Conservation (phyloP, 1,140 invertebrate species). For the Anadara kagoshimensis region DNA sequence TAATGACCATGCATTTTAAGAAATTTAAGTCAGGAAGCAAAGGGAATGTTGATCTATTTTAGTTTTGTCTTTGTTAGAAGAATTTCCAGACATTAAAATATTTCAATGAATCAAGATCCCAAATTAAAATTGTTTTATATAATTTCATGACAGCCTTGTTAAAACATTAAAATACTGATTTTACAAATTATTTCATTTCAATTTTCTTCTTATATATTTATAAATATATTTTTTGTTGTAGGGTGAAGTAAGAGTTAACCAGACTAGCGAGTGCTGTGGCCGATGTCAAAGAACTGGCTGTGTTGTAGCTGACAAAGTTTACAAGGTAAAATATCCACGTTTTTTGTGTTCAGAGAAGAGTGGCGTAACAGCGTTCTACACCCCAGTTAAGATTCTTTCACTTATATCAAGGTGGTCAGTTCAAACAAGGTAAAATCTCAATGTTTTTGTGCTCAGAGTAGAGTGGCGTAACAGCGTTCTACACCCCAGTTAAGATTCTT, state of each 20-base stretch:
- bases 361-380: neutral
- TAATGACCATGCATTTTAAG: no score
- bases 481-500: neutral
- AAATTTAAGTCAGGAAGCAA: no score
- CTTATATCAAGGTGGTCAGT: neutral
- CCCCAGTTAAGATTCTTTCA: neutral
- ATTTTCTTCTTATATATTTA: neutral
- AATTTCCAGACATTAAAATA: neutral
- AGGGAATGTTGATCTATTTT: no score
- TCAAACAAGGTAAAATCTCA: neutral
- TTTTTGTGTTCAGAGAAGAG: no score
- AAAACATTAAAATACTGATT: neutral
- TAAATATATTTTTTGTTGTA: conserved; percentile 12
- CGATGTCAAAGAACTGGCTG: conserved; percentile 47
- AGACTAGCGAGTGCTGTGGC: conserved; percentile 48
- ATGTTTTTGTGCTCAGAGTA: neutral
- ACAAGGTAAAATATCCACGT: conserved; percentile 37
- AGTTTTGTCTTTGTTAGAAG: no score
- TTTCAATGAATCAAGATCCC: neutral
- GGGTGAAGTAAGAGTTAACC: conserved; percentile 41
- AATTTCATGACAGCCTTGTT: neutral
- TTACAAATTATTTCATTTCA: neutral
- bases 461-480: neutral
- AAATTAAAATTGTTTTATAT: neutral
- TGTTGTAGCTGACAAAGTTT: conserved; percentile 48